These are phyloP conservation scores for Eunapius fragilis DNA, from an alignment of 37 sponge, comb jelly and placozoan species.

Conservation along the genomic window DNA sequence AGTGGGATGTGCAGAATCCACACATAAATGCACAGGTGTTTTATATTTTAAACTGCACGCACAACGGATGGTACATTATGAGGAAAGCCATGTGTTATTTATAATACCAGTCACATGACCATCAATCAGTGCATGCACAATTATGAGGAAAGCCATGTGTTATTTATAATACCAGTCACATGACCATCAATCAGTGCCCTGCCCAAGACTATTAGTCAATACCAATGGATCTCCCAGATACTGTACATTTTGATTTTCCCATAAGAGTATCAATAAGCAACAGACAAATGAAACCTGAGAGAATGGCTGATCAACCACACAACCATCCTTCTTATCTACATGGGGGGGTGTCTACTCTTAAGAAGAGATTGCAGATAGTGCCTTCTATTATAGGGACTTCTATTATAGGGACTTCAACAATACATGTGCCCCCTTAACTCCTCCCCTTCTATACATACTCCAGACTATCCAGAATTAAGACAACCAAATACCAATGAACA, in stretches of 20 bases:
- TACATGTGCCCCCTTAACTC: not conserved
- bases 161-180: no score
- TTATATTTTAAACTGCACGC: no score
- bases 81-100: no score
- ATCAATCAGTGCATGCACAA: no score
- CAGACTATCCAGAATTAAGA: not conserved
- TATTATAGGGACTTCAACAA: not conserved
- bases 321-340: not conserved
- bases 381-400: not conserved
- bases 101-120: no score
- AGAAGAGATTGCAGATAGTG: not conserved
- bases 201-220: no score
- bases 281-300: not conserved
- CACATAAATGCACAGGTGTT: no score
- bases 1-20: no score
- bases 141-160: no score
- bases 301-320: not conserved
- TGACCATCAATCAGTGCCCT: no score
- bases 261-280: not conserved
- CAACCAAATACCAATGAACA: constrained; percentile 1
- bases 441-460: not conserved
- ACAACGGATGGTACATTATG: no score
- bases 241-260: not conserved
- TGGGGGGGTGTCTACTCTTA: not conserved
- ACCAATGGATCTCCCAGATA: no score